Evolutionary conservation across 1,140 invertebrate species (phyloP), one percentile per base, ranked within the genome.

Genomic region (Macrocentrus cingulum): DNA sequence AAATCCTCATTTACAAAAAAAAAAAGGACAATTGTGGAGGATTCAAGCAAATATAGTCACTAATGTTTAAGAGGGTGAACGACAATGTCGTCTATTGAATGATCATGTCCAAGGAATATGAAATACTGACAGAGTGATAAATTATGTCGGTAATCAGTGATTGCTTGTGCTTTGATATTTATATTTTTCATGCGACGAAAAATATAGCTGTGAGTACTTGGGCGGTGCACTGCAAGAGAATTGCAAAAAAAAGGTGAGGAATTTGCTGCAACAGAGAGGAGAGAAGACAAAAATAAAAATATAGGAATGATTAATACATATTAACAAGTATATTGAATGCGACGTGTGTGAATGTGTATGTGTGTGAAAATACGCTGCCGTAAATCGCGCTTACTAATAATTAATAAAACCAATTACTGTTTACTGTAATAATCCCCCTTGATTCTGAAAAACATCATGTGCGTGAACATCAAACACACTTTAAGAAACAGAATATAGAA

Each of bases 111-210:
- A 49, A 37, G 48, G 49, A 15, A 46, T 16, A 20, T 42, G 34
- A 42, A 37, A 44, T n/a, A 59, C 16, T 34, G 15, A 34, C 19
- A 39, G 46, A n/a, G n/a, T n/a, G n/a, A n/a, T n/a, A n/a, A n/a
- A n/a, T n/a, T 59, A 32, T 22, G 29, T 59, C 23, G 41, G 32
- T 19, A 59, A 62, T 56, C 46, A 61, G 46, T 72, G 70, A 68
- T 66, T 64, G 66, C 67, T 75, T 74, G 59, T 67, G 71, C 71
- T 77, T n/a, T 78, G 57, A 72, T 75, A 77, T 75, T 76, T 75
- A 78, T 78, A 77, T 77, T 77, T 77, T 76, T 76, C 65, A 52
- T 72, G 61, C 45, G 44, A 65, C 62, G 64, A 49, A 64, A 66
- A 56, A 57, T 62, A 65, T 64, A 67, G 64, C 58, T 65, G 61